Base-by-base conservation (phyloP, 1,140 invertebrate species). In the Anthonomus grandis region DNA sequence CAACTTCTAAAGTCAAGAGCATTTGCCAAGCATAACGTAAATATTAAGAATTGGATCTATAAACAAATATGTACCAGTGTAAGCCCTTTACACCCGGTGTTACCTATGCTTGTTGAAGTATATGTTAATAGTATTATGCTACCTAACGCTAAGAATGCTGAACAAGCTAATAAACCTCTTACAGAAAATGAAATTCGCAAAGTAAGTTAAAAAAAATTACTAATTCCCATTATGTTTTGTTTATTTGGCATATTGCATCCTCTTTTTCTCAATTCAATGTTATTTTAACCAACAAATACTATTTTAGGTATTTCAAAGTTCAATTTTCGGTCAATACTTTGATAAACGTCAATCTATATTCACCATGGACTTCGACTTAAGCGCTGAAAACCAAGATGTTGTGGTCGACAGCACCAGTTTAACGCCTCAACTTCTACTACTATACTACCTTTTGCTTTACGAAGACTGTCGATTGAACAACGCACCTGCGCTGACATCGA, bases 21-120 rank as follows among this genome's bases (percentile, higher is more conserved):
- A 3, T 98, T 98, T 70, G 91, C 93, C 0, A 97, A 97, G 75
- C 90, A 99, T 69, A 92, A 93, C 72, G 93, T 94, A 0, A 89
- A 90, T 0, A 94, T 95, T 4, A 93, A 94, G 78, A 88, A 90
- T 64, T 97, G 94, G 93, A 95, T 97, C 47, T 96, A 93, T 64
- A 83, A 86, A 59, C 95, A 98, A 78, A 90, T 98, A 37, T 92
- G 91, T 64, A 84, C 84, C 38, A 89, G 90, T 49, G 82, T 84
- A 0, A 82, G 88, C 18, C 95, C 95, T 0, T 73, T 98, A 22
- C 95, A 98, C 79, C 91, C 94, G 0, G 89, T 97, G 12, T 78
- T 97, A 59, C 93, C 93, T 0, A 86, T 89, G n/a, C 74, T 98
- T 5, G 89, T 98, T 0, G 94, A 97, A 77, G 93, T 94, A 0